Conservation (phyloP, 2,113 vertebrate species). For the Cyprinodon brontotheroides region DNA sequence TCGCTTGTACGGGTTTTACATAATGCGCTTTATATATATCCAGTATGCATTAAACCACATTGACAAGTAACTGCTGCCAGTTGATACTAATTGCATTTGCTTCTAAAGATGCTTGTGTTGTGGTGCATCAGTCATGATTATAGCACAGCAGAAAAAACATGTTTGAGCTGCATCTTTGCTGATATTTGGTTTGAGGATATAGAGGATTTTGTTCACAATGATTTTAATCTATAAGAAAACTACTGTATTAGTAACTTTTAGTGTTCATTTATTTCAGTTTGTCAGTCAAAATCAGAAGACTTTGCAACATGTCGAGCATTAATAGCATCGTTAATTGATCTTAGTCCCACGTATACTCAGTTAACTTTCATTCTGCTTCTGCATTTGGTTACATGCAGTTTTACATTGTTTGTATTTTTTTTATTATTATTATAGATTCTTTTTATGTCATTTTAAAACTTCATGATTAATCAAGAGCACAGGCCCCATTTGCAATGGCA, state of each 20-base stretch:
- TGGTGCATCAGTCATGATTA: not conserved
- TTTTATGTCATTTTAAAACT: too few species aligned
- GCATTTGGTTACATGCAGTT: not conserved
- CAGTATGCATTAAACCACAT: not conserved
- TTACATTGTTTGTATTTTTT: not conserved
- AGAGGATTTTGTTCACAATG: too few species aligned
- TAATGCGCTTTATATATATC: not conserved
- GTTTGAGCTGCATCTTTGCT: not conserved
- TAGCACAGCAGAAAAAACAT: not conserved
- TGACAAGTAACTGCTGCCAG: not conserved
- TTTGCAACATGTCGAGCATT: not conserved
- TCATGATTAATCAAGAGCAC: too few species aligned
- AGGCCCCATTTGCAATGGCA: too few species aligned
- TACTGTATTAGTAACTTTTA: too few species aligned
- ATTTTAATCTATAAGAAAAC: too few species aligned
- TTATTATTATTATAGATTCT: not conserved
- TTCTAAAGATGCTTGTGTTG: not conserved
- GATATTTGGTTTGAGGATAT: not conserved
- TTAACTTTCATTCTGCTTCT: too few species aligned
- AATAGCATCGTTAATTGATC: too few species aligned
- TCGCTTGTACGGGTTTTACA: not conserved
- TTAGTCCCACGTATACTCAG: not conserved
- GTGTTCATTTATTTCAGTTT: not conserved
- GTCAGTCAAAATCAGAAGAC: not conserved
- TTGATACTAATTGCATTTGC: not conserved